Base-by-base conservation (phyloP, 2,797 vertebrate genomes). In the Lepidocolaptes lacrymiger region DNA sequence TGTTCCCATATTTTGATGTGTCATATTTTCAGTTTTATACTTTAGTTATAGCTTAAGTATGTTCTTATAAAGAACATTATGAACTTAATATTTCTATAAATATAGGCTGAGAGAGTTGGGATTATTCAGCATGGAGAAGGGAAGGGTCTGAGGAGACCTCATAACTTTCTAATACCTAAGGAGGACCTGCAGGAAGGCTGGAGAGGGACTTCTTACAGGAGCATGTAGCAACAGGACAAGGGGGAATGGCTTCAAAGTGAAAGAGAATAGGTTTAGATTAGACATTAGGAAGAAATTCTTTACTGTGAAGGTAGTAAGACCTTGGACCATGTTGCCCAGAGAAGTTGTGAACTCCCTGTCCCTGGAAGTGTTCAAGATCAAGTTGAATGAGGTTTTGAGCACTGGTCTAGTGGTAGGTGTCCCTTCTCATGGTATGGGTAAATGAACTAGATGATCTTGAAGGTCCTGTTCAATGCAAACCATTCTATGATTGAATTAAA, bases 211-310 rank as follows among this genome's bases (percentile, higher is more conserved):
- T 63, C 58, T 64, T 9, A 44, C 12, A 51, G 6, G 17, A 51
- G 14, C 24, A 34, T 2, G 1, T 30, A 34, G 21, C 30, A 58
- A 39, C 8, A 43, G 58, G 17, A 52, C 0, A 19, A 1, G 22
- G 8, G 27, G 8, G 4, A 76, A 27, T 12, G 14, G 17, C 14
- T 77, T 76, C 64, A 56, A 14, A 64, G 43, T 51, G 48, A 12
- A 63, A 69, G 23, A 58, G 44, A 9, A 7, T 19, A 46, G 21
- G 12, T 41, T 72, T 72, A 46, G 30, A 20, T 27, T 52, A 58
- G 22, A 4, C 22, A 20, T 34, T 46, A 20, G 26, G n/a, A 77
- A 72, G 8, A 58, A 71, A 39, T 24, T 78, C 26, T 39, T 72
- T 34, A 3, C 22, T 77, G 12, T 77, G 30, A 23, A 52, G n/a